These are phyloP conservation scores for Conopomorpha cramerella DNA, from an alignment of 1,140 invertebrate genomes.

Conservation along the genomic window DNA sequence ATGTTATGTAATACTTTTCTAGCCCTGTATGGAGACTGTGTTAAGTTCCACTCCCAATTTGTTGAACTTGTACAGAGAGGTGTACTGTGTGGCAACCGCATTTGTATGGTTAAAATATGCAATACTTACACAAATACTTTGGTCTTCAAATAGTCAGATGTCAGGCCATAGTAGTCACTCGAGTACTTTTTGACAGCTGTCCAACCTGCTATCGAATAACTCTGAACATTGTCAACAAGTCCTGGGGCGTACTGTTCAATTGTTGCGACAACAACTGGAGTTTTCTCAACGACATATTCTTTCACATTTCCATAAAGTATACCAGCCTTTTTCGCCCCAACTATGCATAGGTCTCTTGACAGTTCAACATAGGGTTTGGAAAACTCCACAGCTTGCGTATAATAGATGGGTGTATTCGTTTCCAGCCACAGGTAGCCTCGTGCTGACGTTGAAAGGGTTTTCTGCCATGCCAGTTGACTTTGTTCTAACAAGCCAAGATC, in stretches of 20 bases:
- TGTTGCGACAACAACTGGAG: constrained; percentile 64
- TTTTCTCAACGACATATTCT: constrained; percentile 63
- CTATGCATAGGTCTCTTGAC: constrained; percentile 57
- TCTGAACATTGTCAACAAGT: constrained; percentile 62
- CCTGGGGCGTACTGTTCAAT: constrained; percentile 74
- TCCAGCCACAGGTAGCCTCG: constrained; percentile 67
- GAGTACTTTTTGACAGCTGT: constrained; percentile 44
- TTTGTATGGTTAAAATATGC: too few species aligned
- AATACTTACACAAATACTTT: constrained; percentile 79
- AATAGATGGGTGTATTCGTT: constrained; percentile 69
- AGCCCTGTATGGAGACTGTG: too few species aligned
- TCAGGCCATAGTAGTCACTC: constrained; percentile 47
- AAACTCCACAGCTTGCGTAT: constrained; percentile 57
- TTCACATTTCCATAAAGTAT: constrained; percentile 59
- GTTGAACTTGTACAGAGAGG: too few species aligned
- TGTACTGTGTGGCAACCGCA: too few species aligned
- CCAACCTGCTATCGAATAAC: constrained; percentile 41
- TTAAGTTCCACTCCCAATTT: too few species aligned
- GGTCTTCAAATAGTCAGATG: constrained; percentile 65
- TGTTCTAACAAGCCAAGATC: constrained; percentile 65
- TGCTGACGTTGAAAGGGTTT: constrained; percentile 58
- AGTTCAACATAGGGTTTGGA: constrained; percentile 66
- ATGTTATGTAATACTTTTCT: too few species aligned
- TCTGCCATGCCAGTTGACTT: constrained; percentile 64
- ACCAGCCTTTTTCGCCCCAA: constrained; percentile 57